Base-by-base conservation (phyloP, 2,888 invertebrate genomes). In the Caenorhabditis sp. region DNA sequence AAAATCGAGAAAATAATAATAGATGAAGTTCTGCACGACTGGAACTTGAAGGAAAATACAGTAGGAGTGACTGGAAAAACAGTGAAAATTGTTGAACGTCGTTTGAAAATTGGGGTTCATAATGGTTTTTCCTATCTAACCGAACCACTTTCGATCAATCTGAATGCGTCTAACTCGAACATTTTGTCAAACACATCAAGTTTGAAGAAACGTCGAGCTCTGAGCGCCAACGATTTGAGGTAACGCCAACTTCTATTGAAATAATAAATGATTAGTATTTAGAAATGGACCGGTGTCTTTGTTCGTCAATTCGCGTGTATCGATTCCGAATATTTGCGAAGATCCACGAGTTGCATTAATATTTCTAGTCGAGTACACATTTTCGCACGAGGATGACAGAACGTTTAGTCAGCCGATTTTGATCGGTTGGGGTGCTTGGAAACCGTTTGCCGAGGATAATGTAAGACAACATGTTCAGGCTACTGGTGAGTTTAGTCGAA, bases 81-180 rank as follows among this genome's bases (percentile, higher is more conserved):
- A 14, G 24, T 79, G 67, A 43, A 37, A n/a, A 74, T 83, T 17
- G 49, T 83, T 14, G 83, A 83, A 58, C 62, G 84, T 53, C 60
- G 83, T 5, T 59, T 79, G 8, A 68, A 89, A 89, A 86, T 90
- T 66, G 90, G 90, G 50, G 87, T 90, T 12, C 90, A 90, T 81
- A 90, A 90, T 84, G 90, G 90, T 5, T 89, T 88, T 86, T 84
- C 87, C 10, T 90, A 88, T 80, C 81, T 89, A 5, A 88, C 88
- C 31, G 89, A 89, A 61, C 90, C 90, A 8, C 84, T 88, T 62
- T 86, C 87, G 1, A 86, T 89, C 24, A 86, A 88, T 61, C 78
- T 90, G 14, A 24, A 14, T 3, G 8, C 31, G 19, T 62, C 57
- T 5, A 43, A 63, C 54, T 19, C 31, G 17, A 55, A 55, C n/a